Conservation (phyloP, 2,888 invertebrate species). For the Cataglyphis rosenhaueri region DNA sequence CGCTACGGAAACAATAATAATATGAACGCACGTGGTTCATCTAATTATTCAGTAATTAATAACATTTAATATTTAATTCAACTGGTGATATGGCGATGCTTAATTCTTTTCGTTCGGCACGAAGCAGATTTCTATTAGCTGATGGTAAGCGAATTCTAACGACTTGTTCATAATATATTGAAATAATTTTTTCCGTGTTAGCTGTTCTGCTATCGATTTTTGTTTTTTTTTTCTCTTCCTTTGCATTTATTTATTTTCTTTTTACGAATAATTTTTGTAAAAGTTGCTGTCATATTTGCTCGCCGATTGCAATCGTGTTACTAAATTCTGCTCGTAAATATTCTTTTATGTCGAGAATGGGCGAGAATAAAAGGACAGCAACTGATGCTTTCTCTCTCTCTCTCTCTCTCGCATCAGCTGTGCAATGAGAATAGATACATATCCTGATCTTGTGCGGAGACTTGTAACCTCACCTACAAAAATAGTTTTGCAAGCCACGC, state of each 20-base stretch:
- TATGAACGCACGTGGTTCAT: neutral
- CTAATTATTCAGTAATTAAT: neutral
- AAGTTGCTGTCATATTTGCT: neutral
- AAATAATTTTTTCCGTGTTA: neutral
- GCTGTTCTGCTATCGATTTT: neutral
- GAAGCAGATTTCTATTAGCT: slow-evolving; percentile 68
- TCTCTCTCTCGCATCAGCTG: neutral
- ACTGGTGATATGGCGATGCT: slow-evolving; percentile 28
- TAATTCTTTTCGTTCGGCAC: slow-evolving; percentile 17
- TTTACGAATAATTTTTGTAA: neutral
- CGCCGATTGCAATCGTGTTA: neutral
- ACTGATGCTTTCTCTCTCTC: neutral
- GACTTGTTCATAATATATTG: slow-evolving; percentile 44
- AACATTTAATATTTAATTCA: neutral
- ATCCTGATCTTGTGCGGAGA: neutral
- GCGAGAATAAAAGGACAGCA: neutral
- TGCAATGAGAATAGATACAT: neutral
- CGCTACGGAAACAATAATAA: neutral
- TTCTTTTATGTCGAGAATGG: neutral
- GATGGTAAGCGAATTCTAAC: slow-evolving; percentile 70
- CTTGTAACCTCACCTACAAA: neutral
- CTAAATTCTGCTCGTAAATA: neutral
- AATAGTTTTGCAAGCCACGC: neutral
- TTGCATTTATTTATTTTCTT: neutral
- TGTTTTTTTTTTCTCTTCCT: neutral